phyloP scores from a whole-genome alignment of 1,140 invertebrate species.

The Ostrea denselamellosa region DNA sequence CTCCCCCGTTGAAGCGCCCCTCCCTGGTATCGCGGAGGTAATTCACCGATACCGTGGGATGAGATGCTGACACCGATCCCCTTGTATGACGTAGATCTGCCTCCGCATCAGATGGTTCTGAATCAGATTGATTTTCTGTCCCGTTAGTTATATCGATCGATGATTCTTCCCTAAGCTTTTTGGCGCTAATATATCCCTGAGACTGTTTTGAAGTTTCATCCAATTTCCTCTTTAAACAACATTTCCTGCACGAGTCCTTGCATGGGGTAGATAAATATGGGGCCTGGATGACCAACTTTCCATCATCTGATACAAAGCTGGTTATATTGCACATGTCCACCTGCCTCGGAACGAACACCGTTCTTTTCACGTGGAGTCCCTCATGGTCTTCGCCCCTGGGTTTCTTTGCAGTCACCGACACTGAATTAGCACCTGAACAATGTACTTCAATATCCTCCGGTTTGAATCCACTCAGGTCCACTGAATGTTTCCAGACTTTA shows the following conservation, averaged over 20 bases:
- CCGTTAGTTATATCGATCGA: background rate
- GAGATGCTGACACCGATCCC: background rate
- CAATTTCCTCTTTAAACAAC: constrained; percentile 7
- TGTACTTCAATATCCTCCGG: constrained; percentile 10
- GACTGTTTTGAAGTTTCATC: background rate
- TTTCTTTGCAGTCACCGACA: background rate
- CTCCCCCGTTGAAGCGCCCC: background rate
- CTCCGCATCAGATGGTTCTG: background rate
- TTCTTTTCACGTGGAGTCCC: background rate
- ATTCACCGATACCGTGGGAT: background rate
- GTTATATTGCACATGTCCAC: constrained; percentile 28
- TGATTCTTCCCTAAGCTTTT: background rate
- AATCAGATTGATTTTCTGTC: constrained; percentile 26
- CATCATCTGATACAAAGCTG: constrained; percentile 18
- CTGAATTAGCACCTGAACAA: background rate
- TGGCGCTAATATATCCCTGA: constrained; percentile 5
- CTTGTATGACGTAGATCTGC: background rate
- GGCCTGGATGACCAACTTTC: background rate
- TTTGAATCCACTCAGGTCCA: constrained; percentile 10
- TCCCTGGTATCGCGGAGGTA: background rate
- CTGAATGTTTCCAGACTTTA: constrained; percentile 11
- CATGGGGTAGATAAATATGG: background rate
- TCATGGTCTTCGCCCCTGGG: background rate
- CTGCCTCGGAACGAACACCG: background rate
- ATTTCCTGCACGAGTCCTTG: background rate